A percentile compares a stretch with the other conserved stretches of the same genome.
phyloP scores from a whole-genome alignment of 2,113 vertebrate genomes.

The Syngnathus scovelli region DNA sequence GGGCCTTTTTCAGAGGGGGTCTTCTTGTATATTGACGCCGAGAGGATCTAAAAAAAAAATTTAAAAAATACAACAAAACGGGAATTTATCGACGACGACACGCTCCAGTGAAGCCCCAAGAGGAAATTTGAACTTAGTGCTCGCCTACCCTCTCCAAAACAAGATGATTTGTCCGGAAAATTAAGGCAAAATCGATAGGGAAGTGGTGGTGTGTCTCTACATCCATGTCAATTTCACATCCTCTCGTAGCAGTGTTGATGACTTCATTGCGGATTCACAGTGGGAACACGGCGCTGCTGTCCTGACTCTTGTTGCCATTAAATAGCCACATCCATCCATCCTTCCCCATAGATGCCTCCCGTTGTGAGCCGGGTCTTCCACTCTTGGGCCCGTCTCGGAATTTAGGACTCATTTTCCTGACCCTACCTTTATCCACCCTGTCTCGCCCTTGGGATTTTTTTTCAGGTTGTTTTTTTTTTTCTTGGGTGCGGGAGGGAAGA shows the following conservation, averaged over 20 bases:
- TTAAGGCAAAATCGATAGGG: neutral
- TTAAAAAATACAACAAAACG: neutral
- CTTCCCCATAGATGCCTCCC: slow-evolving; percentile 34
- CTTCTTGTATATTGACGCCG: slow-evolving; percentile 45
- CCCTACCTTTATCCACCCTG: slow-evolving; percentile 25
- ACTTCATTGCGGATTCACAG: slow-evolving; percentile 70
- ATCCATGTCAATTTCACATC: slow-evolving; percentile 47
- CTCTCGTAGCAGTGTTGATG: slow-evolving; percentile 49
- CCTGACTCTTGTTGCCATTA: slow-evolving; percentile 25
- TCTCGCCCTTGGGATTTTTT: slow-evolving; percentile 51
- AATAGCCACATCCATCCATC: slow-evolving; percentile 40
- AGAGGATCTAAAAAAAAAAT: slow-evolving; percentile 37
- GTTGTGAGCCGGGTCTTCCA: slow-evolving; percentile 63
- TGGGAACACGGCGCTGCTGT: slow-evolving; percentile 34
- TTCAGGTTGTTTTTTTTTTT: slow-evolving; percentile 12
- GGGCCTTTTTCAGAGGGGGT: slow-evolving; percentile 54
- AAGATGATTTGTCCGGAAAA: slow-evolving; percentile 58
- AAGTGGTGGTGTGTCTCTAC: slow-evolving; percentile 10
- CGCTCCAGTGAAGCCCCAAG: slow-evolving; percentile 53
- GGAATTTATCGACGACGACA: slow-evolving; percentile 34
- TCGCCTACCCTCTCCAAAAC: neutral
- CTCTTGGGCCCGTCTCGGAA: slow-evolving; percentile 59
- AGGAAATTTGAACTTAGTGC: slow-evolving; percentile 61
- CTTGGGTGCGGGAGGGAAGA: slow-evolving; percentile 57
- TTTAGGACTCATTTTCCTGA: slow-evolving; percentile 52